Evolutionary conservation across 2,113 vertebrate species (phyloP).

Genomic region (Fukomys damarensis): DNA sequence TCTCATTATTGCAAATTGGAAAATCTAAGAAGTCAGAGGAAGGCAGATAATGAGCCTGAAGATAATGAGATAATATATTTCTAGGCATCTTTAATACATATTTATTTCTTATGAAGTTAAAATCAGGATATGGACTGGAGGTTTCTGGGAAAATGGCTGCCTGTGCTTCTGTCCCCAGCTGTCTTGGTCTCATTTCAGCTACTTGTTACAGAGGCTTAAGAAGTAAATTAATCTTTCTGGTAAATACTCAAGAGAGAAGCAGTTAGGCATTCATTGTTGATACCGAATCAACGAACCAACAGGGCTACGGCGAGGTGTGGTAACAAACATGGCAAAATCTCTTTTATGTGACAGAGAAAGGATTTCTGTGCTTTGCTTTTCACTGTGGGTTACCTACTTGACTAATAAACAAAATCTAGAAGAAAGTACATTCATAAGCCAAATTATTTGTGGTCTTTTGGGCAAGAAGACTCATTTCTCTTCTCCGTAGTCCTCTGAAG

Average conservation of each 20-base stretch:
- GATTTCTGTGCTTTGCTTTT: neutral
- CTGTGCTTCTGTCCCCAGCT: neutral
- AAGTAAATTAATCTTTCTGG: neutral
- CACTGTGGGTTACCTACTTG: neutral
- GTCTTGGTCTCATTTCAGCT: neutral
- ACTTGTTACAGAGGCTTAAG: neutral
- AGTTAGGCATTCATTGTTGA: neutral
- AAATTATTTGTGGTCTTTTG: neutral
- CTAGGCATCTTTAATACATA: constrained; percentile 61
- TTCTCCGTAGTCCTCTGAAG: neutral
- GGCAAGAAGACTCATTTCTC: neutral
- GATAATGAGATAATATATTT: constrained; percentile 66
- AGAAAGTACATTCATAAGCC: neutral
- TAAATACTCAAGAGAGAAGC: neutral
- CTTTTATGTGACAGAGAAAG: neutral
- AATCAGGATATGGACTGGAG: constrained; percentile 20
- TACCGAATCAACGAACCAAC: neutral
- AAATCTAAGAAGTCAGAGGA: constrained; percentile 68
- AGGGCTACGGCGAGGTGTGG: neutral
- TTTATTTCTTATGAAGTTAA: constrained; percentile 64
- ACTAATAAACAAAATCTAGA: neutral
- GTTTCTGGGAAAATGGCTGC: constrained; percentile 33
- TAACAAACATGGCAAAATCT: neutral
- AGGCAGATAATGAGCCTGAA: constrained; percentile 65
- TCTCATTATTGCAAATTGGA: constrained; percentile 63